These are phyloP conservation scores for Orchesella flavescens DNA, from an alignment of 2,888 invertebrate genomes.

Conservation along the genomic window DNA sequence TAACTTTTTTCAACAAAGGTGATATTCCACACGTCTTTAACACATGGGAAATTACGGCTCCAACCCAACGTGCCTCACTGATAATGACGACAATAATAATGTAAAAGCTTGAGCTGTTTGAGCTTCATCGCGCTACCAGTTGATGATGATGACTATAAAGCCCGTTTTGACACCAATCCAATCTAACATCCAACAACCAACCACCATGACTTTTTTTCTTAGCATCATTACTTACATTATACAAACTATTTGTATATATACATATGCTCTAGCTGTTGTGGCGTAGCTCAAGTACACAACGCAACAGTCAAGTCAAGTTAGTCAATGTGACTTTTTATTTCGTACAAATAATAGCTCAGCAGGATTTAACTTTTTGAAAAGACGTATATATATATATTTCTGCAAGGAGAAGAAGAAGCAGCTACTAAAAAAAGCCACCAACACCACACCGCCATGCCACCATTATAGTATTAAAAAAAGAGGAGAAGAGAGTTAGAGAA, in stretches of 20 bases:
- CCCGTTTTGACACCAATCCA: too few relatives aligned
- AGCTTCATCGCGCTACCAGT: too few relatives aligned
- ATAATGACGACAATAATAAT: slow-evolving; percentile 1
- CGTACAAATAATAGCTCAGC: slow-evolving; percentile 24
- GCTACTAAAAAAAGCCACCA: not conserved
- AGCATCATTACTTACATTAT: slow-evolving; percentile 19
- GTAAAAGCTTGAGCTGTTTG: not conserved
- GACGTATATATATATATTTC: not conserved
- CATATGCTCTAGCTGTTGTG: too few relatives aligned
- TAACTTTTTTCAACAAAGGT: slow-evolving; percentile 16
- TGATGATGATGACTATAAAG: too few relatives aligned
- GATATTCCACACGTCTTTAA: slow-evolving; percentile 61
- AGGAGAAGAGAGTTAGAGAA: not conserved
- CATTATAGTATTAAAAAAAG: too few relatives aligned
- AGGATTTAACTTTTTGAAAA: not conserved
- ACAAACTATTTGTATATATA: too few relatives aligned
- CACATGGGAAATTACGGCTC: slow-evolving; percentile 25
- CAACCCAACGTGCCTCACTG: not conserved
- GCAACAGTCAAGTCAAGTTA: too few relatives aligned
- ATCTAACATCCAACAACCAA: too few relatives aligned
- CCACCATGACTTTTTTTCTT: slow-evolving; percentile 5
- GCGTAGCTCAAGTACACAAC: too few relatives aligned
- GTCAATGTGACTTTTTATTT: not conserved
- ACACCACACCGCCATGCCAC: not conserved
- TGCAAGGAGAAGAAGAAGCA: not conserved